Percentiles rank a stretch among this genome's conserved stretches.
Conservation (phyloP, 2,113 vertebrate species). For the Tetraodon nigroviridis region DNA sequence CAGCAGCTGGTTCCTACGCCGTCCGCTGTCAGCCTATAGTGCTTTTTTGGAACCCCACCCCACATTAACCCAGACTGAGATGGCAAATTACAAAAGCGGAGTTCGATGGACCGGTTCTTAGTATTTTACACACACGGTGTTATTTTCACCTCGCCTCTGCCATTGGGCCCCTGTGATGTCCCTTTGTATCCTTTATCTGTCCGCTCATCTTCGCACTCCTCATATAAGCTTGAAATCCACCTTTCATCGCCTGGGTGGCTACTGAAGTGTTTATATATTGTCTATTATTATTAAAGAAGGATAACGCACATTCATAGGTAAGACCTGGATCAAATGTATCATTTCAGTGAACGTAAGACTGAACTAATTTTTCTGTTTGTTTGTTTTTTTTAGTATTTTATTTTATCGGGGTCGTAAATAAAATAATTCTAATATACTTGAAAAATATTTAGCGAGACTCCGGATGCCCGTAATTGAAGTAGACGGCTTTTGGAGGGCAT, state of each 20-base stretch:
- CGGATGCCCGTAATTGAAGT: constrained; percentile 48
- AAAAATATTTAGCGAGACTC: constrained; percentile 68
- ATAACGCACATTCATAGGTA: constrained; percentile 63
- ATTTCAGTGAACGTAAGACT: constrained; percentile 51
- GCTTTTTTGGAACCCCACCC: constrained; percentile 42
- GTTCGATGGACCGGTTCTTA: constrained; percentile 71
- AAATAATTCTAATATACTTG: constrained; percentile 73
- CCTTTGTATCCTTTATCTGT: constrained; percentile 50
- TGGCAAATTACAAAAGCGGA: constrained; percentile 69
- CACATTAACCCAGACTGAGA: constrained; percentile 64
- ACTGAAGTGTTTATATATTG: constrained; percentile 70
- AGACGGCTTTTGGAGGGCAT: constrained; percentile 43
- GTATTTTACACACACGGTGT: constrained; percentile 68
- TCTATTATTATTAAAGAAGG: constrained; percentile 65
- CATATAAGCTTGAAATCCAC: constrained; percentile 68
- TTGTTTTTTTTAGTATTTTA: constrained; percentile 5
- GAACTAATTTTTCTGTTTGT: constrained; percentile 40
- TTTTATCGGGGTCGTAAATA: constrained; percentile 58
- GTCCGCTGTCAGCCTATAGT: constrained; percentile 83
- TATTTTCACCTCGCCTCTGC: constrained; percentile 49
- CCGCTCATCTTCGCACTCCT: constrained; percentile 45
- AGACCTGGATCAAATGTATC: constrained; percentile 59
- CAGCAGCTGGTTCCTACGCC: constrained; percentile 81
- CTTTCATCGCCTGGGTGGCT: constrained; percentile 59
- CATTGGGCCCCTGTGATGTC: constrained; percentile 61